Evolutionary conservation across 2,113 vertebrate genomes (phyloP).

Genomic region (Rhabdomys dilectus): DNA sequence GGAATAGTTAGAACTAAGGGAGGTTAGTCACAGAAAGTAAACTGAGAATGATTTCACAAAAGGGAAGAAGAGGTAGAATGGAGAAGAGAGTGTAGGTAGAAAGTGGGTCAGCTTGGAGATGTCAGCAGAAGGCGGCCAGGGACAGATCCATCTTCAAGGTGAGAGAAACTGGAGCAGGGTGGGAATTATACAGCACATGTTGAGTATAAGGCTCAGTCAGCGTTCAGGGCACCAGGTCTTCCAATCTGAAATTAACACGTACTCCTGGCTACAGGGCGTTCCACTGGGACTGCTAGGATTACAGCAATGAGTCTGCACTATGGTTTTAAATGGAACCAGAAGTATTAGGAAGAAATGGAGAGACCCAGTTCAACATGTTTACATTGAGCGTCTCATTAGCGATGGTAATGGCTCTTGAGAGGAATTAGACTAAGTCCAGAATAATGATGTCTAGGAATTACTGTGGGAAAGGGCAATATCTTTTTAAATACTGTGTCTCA

Average conservation of each 20-base stretch:
- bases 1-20: constrained; percentile 7
- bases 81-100: not conserved
- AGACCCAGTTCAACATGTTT: constrained; percentile 35
- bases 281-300: constrained; percentile 13
- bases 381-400: constrained; percentile 1
- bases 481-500: not conserved
- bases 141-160: not conserved
- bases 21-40: constrained; percentile 1
- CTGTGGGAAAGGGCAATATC: not conserved
- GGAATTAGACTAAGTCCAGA: not conserved
- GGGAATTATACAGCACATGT: not conserved
- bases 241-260: constrained; percentile 38
- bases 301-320: constrained; percentile 7
- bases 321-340: constrained; percentile 54
- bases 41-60: not conserved
- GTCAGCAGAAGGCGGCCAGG: not conserved
- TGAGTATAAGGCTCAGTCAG: not conserved
- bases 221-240: not conserved
- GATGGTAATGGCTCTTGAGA: not conserved
- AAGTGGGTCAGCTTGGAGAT: not conserved
- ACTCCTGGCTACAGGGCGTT: constrained; percentile 8
- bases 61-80: not conserved
- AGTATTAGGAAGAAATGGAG: constrained; percentile 36
- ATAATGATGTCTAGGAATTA: constrained; percentile 33
- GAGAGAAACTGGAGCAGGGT: constrained; percentile 44